Percentiles rank a stretch among this genome's conserved stretches.
phyloP scores from a whole-genome alignment of 2,113 vertebrate genomes.

The Myotis davidii region DNA sequence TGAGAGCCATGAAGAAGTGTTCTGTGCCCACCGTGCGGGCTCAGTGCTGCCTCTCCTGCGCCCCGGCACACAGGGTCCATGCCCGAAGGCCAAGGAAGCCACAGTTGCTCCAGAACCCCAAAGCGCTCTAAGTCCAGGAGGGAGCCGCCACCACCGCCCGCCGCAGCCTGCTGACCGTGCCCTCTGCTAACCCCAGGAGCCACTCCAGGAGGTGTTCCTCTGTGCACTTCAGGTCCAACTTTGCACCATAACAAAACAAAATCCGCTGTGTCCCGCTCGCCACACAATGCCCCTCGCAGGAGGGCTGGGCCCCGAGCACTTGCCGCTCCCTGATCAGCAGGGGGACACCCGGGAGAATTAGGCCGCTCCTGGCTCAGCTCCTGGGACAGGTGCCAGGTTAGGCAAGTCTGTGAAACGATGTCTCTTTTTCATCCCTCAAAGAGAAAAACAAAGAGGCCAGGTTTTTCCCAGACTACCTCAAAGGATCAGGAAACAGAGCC shows the following conservation, averaged over 20 bases:
- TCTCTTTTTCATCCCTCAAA: not conserved
- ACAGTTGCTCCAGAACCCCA: conserved; percentile 45
- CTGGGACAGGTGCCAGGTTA: not conserved
- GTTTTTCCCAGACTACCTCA: conserved; percentile 69
- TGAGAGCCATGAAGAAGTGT: conserved; percentile 92
- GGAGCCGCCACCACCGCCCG: conserved; percentile 60
- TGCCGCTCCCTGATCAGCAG: not conserved
- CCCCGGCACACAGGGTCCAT: conserved; percentile 45
- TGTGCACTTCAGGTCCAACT: not conserved
- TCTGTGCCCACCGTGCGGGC: conserved; percentile 87
- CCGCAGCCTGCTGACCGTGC: not conserved
- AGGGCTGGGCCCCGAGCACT: not conserved
- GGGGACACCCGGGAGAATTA: not conserved
- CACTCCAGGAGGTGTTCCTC: conserved; percentile 57
- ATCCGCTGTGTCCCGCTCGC: conserved; percentile 30
- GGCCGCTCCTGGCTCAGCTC: not conserved
- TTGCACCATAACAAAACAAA: conserved; percentile 12
- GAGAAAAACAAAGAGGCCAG: not conserved
- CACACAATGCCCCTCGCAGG: not conserved
- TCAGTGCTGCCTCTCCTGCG: conserved; percentile 93
- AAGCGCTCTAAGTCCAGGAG: conserved; percentile 51
- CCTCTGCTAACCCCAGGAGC: not conserved
- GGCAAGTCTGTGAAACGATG: not conserved
- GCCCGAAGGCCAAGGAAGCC: conserved; percentile 67
- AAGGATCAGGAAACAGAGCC: conserved; percentile 42